phyloP scores from a whole-genome alignment of 2,113 vertebrate genomes.

The Panthera tigris region DNA sequence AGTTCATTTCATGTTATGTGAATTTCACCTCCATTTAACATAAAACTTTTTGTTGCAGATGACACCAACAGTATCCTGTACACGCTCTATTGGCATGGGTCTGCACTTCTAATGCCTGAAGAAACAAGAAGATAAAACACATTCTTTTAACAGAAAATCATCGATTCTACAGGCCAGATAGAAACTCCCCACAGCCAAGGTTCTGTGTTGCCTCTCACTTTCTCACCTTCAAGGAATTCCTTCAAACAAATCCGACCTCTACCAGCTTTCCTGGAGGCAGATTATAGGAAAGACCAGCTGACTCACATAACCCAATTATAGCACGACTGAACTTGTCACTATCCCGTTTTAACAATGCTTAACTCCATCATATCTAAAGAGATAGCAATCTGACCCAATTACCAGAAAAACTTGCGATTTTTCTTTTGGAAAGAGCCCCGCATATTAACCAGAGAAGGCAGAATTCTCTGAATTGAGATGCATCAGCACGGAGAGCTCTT shows the following conservation, averaged over 20 bases:
- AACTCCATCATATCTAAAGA: neutral
- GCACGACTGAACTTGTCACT: fast-evolving
- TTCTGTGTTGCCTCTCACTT: neutral
- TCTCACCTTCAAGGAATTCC: neutral
- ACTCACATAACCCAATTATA: fast-evolving
- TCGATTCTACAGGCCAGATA: neutral
- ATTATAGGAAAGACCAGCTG: neutral
- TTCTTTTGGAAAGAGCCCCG: neutral
- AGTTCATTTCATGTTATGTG: neutral
- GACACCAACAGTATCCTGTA: neutral
- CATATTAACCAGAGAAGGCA: fast-evolving
- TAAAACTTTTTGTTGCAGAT: neutral
- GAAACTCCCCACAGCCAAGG: neutral
- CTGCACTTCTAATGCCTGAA: neutral
- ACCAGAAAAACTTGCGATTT: neutral
- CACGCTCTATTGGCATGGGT: fast-evolving
- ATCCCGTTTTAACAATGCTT: neutral
- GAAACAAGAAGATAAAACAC: neutral
- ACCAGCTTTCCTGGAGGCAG: neutral
- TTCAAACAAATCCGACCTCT: neutral
- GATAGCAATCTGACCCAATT: neutral
- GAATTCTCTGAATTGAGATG: neutral
- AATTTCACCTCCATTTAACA: neutral
- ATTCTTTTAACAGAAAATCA: neutral
- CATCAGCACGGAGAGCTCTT: fast-evolving